Conservation (phyloP, 2,113 vertebrate genomes). For the Gallinago media region DNA sequence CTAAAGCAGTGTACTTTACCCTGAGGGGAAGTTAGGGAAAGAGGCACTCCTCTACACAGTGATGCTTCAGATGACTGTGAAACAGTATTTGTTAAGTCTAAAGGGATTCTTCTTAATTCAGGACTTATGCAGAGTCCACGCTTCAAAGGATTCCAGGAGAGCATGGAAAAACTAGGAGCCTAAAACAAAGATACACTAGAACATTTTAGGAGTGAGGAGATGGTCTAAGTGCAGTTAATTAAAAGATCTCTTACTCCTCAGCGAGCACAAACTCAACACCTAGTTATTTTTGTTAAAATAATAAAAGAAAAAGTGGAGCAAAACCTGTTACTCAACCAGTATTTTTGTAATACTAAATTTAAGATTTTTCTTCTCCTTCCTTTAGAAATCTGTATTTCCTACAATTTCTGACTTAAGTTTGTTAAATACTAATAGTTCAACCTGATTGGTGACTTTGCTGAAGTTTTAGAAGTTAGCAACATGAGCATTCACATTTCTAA, state of each 20-base stretch:
- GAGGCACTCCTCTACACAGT: constrained; percentile 8
- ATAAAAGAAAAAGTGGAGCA: background rate
- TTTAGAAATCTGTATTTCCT: background rate
- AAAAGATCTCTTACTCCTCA: background rate
- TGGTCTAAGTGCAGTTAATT: background rate
- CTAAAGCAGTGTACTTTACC: constrained; percentile 23
- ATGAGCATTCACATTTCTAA: background rate
- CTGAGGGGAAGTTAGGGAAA: constrained; percentile 29
- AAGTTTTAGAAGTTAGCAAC: background rate
- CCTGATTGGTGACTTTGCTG: background rate
- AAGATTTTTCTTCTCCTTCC: background rate
- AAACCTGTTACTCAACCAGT: background rate
- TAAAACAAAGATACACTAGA: constrained; percentile 37
- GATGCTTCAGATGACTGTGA: constrained; percentile 20
- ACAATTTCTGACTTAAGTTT: background rate
- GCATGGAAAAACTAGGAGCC: constrained; percentile 6
- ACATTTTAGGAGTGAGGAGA: background rate
- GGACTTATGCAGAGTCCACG: constrained; percentile 11
- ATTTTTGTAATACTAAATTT: background rate
- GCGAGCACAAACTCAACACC: background rate
- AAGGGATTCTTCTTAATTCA: constrained; percentile 33
- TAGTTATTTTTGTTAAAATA: background rate
- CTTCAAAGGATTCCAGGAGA: constrained; percentile 10
- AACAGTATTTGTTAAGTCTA: constrained; percentile 35
- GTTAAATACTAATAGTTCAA: background rate